Evolutionary conservation across 2,888 invertebrate genomes (phyloP).

Genomic region (Dimorphilus gyrociliatus): DNA sequence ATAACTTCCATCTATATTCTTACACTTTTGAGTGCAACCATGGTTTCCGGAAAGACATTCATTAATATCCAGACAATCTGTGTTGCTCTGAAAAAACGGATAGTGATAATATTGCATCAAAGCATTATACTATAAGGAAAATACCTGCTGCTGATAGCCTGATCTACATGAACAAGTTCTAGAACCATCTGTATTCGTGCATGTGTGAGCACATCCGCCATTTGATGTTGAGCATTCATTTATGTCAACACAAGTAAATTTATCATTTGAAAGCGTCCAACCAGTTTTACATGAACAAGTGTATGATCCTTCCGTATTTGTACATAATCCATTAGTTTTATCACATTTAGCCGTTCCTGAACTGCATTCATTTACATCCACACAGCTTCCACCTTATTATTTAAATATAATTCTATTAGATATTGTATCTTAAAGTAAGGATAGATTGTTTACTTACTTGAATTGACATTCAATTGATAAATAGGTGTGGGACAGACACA

Average conservation of each 20-base stretch:
- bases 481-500: constrained; percentile 3
- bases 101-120: too few species aligned
- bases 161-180: constrained; percentile 9
- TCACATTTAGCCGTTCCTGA: constrained; percentile 1
- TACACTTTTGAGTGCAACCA: too few species aligned
- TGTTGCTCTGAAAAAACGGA: too few species aligned
- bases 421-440: too few species aligned
- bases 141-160: constrained; percentile 7
- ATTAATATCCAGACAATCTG: too few species aligned
- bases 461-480: too few species aligned
- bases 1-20: too few species aligned
- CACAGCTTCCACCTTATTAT: too few species aligned
- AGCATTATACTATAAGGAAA: too few species aligned
- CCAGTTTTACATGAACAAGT: constrained; percentile 1
- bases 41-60: too few species aligned
- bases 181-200: constrained; percentile 11
- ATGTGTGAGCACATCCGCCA: constrained; percentile 11
- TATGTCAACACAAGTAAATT: constrained; percentile 1
- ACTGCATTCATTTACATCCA: constrained; percentile 3
- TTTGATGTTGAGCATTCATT: constrained; percentile 4
- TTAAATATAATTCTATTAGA: too few species aligned
- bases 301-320: constrained; percentile 1
- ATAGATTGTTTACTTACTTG: too few species aligned
- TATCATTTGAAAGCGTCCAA: background rate
- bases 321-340: background rate